Percentiles rank a stretch among this genome's conserved stretches.
Conservation (phyloP, 2,113 vertebrate species). For the Actinemys pallida region DNA sequence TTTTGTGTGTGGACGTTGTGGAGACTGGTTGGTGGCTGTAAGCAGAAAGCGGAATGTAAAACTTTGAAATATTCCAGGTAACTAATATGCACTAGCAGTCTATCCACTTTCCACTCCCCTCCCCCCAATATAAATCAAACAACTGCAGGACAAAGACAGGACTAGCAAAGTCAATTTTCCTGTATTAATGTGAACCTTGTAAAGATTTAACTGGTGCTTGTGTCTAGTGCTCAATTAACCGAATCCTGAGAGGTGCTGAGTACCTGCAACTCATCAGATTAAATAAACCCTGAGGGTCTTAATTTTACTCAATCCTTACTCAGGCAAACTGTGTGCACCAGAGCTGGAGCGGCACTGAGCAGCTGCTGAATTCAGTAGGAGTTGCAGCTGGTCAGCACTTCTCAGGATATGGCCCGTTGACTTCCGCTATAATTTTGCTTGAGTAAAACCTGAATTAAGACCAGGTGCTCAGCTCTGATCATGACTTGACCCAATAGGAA, state of each 20-base stretch:
- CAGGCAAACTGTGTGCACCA: neutral
- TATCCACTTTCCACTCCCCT: neutral
- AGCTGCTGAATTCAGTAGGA: slow-evolving; percentile 7
- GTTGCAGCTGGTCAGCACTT: slow-evolving; percentile 45
- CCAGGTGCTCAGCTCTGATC: slow-evolving; percentile 27
- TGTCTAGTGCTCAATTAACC: neutral
- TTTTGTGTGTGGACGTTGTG: neutral
- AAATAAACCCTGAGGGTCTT: slow-evolving; percentile 8
- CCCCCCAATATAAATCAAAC: neutral
- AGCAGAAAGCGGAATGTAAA: neutral
- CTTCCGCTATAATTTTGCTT: slow-evolving; percentile 15
- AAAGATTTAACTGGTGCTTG: neutral
- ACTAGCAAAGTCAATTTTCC: neutral
- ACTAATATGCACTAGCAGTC: neutral
- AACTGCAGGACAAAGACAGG: neutral
- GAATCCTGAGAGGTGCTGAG: slow-evolving; percentile 21
- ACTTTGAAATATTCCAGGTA: neutral
- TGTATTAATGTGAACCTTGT: neutral
- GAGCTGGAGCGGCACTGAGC: slow-evolving; percentile 38
- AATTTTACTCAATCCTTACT: neutral
- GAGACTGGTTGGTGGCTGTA: neutral
- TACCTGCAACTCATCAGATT: neutral
- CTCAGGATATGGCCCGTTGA: neutral
- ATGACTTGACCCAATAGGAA: slow-evolving; percentile 54
- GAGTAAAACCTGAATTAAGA: slow-evolving; percentile 9